Base-by-base conservation (phyloP, 2,888 invertebrate species). In the Nephrotoma flavescens region DNA sequence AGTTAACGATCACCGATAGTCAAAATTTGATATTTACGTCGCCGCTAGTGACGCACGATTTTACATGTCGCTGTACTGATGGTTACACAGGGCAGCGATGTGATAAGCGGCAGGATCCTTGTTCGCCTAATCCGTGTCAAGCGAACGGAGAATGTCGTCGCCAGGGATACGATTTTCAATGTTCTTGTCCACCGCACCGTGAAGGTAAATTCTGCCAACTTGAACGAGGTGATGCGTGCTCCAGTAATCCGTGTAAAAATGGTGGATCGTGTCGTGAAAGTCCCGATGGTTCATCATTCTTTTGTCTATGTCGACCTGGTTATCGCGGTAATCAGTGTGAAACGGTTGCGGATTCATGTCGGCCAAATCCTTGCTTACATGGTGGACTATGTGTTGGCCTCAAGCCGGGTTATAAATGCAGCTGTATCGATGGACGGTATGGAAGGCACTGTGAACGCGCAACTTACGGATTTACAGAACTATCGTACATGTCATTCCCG, bases 281-380 rank as follows among this genome's bases (percentile, higher is more conserved):
- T 89, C 95, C 96, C 0, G 97, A 97, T 89, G 96, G 96, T 85
- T 96, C 96, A 42, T 96, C 96, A 44, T 98, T 96, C 94, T 97
- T 97, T 91, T 99, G 98, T 89, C 92, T 97, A 0, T 99, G 98
- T 90, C 94, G 97, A 2, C 96, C 97, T 2, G 98, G 98, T 0
- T 98, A 97, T 91, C 94, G 97, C 11, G 98, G 99, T 2, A 96
- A 96, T 90, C 95, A 96, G 88, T 99, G 98, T 90, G 97, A 98
- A 92, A 95, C 95, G 31, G 93, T 96, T 3, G 95, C 97, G 0
- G 97, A 98, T 90, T 96, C 97, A 0, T 99, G 98, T 90, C 93
- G 97, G 87, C 97, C 97, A 0, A 97, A 98, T 91, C 98, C 98
- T n/a, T 98, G 98, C 89, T 92, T 96, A 88, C 93, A 97, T 90